These are phyloP conservation scores for Trachelus troglodyta DNA, from an alignment of 2,888 invertebrate species.

Conservation along the genomic window DNA sequence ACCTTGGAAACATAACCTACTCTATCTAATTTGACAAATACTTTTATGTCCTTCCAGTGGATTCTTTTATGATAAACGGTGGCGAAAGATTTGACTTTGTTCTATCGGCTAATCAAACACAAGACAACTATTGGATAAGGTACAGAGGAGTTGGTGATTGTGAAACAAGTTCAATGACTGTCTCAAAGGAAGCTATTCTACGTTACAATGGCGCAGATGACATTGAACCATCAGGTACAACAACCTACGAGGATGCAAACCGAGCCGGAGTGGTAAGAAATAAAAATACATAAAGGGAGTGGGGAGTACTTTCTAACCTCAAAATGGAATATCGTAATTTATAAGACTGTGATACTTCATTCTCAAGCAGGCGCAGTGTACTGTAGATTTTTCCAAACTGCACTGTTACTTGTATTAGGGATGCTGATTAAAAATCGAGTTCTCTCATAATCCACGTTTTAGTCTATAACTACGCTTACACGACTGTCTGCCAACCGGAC, in stretches of 20 bases:
- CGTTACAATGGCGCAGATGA: conserved; percentile 30
- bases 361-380: too few relatives aligned
- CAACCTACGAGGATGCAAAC: conserved; percentile 39
- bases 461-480: too few relatives aligned
- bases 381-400: too few relatives aligned
- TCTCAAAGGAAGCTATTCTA: conserved; percentile 37
- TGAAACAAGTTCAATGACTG: conserved; percentile 12
- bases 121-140: conserved; percentile 66
- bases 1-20: neutral
- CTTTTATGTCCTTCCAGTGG: conserved; percentile 36
- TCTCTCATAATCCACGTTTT: too few relatives aligned
- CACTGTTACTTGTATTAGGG: too few relatives aligned
- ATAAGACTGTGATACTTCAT: too few relatives aligned
- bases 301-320: too few relatives aligned
- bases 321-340: too few relatives aligned
- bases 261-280: conserved; percentile 47
- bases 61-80: conserved; percentile 63
- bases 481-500: too few relatives aligned
- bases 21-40: neutral
- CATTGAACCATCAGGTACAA: conserved; percentile 27
- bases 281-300: too few relatives aligned
- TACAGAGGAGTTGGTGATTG: conserved; percentile 60
- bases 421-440: too few relatives aligned
- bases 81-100: conserved; percentile 69
- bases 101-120: conserved; percentile 55